Conservation (phyloP, 2,797 vertebrate genomes). For the Rhinogobio ventralis region DNA sequence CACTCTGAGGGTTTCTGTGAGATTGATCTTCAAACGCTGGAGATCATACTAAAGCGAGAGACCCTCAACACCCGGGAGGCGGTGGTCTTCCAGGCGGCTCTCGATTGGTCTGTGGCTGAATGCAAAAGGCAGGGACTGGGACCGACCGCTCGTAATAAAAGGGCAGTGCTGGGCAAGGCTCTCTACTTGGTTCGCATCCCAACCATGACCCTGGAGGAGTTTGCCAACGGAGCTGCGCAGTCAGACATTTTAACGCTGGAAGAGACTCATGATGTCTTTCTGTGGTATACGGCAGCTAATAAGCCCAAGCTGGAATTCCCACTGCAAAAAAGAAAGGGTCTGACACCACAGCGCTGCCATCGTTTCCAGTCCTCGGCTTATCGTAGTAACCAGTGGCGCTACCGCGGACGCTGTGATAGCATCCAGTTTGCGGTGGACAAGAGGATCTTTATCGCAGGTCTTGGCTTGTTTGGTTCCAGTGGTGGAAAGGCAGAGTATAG, state of each 20-base stretch:
- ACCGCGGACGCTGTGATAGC: constrained; percentile 89
- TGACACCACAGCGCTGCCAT: constrained; percentile 84
- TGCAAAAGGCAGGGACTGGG: constrained; percentile 85
- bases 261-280: constrained; percentile 87
- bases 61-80: constrained; percentile 89
- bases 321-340: constrained; percentile 80
- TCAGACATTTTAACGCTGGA: constrained; percentile 87
- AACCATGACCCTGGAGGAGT: constrained; percentile 88
- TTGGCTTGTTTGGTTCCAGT: constrained; percentile 88
- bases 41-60: constrained; percentile 86
- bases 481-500: constrained; percentile 88
- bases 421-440: constrained; percentile 91
- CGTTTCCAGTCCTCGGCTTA: constrained; percentile 89
- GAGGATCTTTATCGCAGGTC: constrained; percentile 87
- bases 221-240: constrained; percentile 87
- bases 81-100: constrained; percentile 85
- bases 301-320: constrained; percentile 88
- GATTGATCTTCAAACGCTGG: constrained; percentile 86
- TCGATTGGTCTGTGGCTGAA: constrained; percentile 87
- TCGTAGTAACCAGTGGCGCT: constrained; percentile 90
- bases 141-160: constrained; percentile 79
- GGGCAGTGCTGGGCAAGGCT: constrained; percentile 84
- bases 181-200: constrained; percentile 87
- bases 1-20: constrained; percentile 89
- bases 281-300: constrained; percentile 88